A percentile compares a stretch with the other conserved stretches of the same genome.
Evolutionary conservation across 2,888 invertebrate species (phyloP).

Genomic region (Eupithecia centaureata): DNA sequence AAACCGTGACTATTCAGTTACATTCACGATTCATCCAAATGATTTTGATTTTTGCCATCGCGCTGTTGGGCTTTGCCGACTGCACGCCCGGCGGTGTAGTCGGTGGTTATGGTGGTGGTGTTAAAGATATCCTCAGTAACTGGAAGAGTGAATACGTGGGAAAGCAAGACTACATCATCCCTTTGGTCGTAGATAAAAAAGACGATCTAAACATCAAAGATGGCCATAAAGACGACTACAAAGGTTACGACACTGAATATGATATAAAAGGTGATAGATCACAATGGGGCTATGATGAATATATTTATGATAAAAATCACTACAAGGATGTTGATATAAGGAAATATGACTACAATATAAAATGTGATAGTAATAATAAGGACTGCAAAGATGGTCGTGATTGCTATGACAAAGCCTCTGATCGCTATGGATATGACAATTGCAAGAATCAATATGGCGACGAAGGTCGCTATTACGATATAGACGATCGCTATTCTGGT

Average conservation of each 20-base stretch:
- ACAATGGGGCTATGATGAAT: neutral
- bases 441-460: conserved; percentile 25
- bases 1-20: neutral
- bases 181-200: neutral
- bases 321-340: conserved; percentile 6
- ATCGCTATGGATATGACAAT: conserved; percentile 18
- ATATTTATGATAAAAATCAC: conserved; percentile 9
- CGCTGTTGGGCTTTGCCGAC: conserved; percentile 13
- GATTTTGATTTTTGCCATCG: conserved; percentile 22
- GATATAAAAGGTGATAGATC: neutral
- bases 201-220: neutral
- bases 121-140: conserved; percentile 2
- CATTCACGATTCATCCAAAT: conserved; percentile 17
- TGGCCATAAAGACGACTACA: conserved; percentile 16
- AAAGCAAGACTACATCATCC: neutral
- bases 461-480: conserved; percentile 27
- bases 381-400: conserved; percentile 27
- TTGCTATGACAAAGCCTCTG: conserved; percentile 29
- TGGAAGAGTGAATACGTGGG: conserved; percentile 3
- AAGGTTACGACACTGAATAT: conserved; percentile 4
- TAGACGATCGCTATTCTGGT: conserved; percentile 13
- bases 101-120: conserved; percentile 3
- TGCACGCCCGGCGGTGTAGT: conserved; percentile 13
- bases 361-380: conserved; percentile 24
- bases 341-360: conserved; percentile 22